Base-by-base conservation (phyloP, 2,113 vertebrate species). In the Passer montanus region DNA sequence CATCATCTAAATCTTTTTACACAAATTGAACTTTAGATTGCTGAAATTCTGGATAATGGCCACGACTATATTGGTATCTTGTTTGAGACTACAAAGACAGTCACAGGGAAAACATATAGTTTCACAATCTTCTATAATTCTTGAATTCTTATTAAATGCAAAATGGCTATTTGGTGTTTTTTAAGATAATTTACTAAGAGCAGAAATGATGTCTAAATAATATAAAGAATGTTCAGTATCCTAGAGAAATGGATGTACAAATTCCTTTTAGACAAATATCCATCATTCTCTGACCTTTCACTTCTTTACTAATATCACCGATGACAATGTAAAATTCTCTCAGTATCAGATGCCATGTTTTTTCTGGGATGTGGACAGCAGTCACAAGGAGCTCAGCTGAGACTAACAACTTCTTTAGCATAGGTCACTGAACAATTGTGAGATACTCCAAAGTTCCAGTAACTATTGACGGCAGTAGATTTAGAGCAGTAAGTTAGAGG, bases 351-450 rank as follows among this genome's bases (percentile, higher is more conserved):
- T 56, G 39, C 4, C 67, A 2, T 49, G 35, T 23, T 67, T 67
- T 93, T 87, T 50, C 44, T 82, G 50, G 3, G 0, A 46, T 75
- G 46, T 31, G 24, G 60, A 47, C 20, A 73, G 37, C 18, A 87
- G 56, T 64, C 68, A 56, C 18, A 64, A 89, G 47, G 44, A 93
- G 53, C 55, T 92, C 75, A 77, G 66, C 53, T 10, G 58, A 96
- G 78, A 93, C 43, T 69, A 94, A 93, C 37, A 91, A 72, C 24
- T 89, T 95, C 58, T 72, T 96, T 91, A 96, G n/a, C 78, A 89
- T 62, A 93, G 90, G 67, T 94, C 87, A 79, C 73, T 64, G 73
- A 95, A 72, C 82, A 93, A 22, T 55, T 75, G 53, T 59, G 37
- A 89, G 82, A 92, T 21, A 4, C 35, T 90, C 50, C 80, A 52